Base-by-base conservation (phyloP, 2,888 invertebrate species). In the Tinea semifulvella region DNA sequence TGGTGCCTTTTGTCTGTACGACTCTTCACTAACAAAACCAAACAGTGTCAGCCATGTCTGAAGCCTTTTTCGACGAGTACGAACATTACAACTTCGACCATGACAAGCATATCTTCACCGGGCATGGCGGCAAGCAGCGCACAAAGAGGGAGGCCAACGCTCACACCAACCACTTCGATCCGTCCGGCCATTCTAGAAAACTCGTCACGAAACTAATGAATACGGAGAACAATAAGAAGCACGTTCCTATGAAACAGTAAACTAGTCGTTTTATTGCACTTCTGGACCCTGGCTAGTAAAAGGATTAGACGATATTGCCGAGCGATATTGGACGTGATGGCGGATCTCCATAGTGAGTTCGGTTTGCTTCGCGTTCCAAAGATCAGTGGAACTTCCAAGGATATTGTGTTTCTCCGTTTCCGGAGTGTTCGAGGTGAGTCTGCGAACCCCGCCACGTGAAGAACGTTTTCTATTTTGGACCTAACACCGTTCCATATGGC, bases 61-160 rank as follows among this genome's bases (percentile, higher is more conserved):
- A 92, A 75, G 83, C 84, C 58, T 88, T 91, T 80, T 89, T 90
- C 68, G 95, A 96, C 80, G 89, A 94, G 65, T 94, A 94, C 85
- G 96, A 96, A 65, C 92, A 94, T 66, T 96, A 93, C 85, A 96
- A 96, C 77, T 96, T 90, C 74, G 94, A 94, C 58, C 89, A 92
- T 83, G 96, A 94, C 71, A 96, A 96, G 75, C 89, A 92, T 68
- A 87, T 95, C 51, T 90, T 88, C 71, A 87, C 89, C 35, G 90
- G 91, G 17, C 92, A 94, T 76, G 90, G 94, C 64, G 96, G 96
- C 50, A 96, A 96, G 68, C 92, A 94, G 60, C 85, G 96, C 53
- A 86, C 90, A 48, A 96, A 96, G 83, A 91, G 90, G 68, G 96
- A 96, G 77, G 93, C 89, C 36, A 87, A 82, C 63, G 88, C 88